Percentiles rank a stretch among this genome's conserved stretches.
These are phyloP conservation scores for Bombyx mori DNA, from an alignment of 1,140 invertebrate species.

Conservation along the genomic window DNA sequence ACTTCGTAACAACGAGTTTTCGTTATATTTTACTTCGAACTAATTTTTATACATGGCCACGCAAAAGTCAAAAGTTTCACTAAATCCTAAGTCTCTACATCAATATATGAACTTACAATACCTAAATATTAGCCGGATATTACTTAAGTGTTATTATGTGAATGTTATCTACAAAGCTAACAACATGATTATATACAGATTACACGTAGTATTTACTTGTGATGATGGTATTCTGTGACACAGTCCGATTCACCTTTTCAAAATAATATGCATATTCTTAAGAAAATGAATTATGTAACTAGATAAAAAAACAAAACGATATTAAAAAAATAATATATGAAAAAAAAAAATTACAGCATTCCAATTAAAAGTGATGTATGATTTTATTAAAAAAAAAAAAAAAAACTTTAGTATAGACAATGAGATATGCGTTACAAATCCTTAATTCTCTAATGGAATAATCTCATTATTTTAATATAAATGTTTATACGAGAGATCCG, in stretches of 20 bases:
- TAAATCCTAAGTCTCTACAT: constrained; percentile 5
- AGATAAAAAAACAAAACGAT: neutral
- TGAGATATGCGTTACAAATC: constrained; percentile 14
- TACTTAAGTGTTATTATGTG: constrained; percentile 8
- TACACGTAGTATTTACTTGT: constrained; percentile 7
- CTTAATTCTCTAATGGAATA: constrained; percentile 70
- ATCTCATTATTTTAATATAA: constrained; percentile 49
- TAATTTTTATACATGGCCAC: constrained; percentile 60
- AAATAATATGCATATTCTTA: too few species aligned
- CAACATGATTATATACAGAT: constrained; percentile 24
- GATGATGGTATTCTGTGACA: constrained; percentile 1
- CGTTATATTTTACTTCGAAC: constrained; percentile 29
- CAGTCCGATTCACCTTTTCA: constrained; percentile 12
- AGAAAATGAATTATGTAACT: too few species aligned
- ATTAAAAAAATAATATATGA: neutral
- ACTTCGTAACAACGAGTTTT: constrained; percentile 38
- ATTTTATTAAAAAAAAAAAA: neutral
- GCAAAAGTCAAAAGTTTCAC: constrained; percentile 36
- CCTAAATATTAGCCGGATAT: constrained; percentile 15
- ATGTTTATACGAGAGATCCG: constrained; percentile 41
- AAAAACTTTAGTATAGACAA: constrained; percentile 2
- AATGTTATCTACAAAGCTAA: constrained; percentile 27
- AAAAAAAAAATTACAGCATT: neutral
- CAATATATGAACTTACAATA: constrained; percentile 10
- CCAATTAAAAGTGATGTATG: too few species aligned